Evolutionary conservation across 1,140 invertebrate species (phyloP).

Genomic region (Bombus confusus): DNA sequence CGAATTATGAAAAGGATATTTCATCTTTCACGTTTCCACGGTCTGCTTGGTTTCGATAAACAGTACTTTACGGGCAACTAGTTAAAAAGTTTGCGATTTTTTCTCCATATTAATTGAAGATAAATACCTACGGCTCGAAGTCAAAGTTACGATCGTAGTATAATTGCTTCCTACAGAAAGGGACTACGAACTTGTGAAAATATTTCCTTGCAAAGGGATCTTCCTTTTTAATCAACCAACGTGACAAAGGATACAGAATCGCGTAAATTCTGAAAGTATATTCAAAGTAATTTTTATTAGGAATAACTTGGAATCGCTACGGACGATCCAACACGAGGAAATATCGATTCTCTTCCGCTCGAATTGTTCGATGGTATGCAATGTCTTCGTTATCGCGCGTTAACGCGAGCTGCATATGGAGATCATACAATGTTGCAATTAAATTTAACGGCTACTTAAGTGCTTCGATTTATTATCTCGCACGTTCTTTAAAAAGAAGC

Average conservation of each 20-base stretch:
- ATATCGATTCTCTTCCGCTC: not conserved
- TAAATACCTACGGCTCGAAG: not conserved
- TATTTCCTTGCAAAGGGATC: not conserved
- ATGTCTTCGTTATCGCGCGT: not conserved
- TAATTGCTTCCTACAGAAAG: too few species aligned
- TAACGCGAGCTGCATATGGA: not conserved
- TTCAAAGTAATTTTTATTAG: not conserved
- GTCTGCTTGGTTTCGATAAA: too few species aligned
- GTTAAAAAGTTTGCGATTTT: too few species aligned
- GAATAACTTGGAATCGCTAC: not conserved
- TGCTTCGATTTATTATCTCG: not conserved
- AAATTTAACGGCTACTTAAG: not conserved
- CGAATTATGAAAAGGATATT: too few species aligned
- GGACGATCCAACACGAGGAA: too few species aligned
- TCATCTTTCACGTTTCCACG: too few species aligned
- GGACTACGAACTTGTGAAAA: not conserved
- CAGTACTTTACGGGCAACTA: too few species aligned
- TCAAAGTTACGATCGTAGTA: not conserved
- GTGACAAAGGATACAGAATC: too few species aligned
- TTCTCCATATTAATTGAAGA: too few species aligned
- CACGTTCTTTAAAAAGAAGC: not conserved
- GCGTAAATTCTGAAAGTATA: not conserved
- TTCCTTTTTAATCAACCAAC: too few species aligned
- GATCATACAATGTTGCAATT: not conserved
- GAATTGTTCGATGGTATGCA: not conserved